phyloP scores from a whole-genome alignment of 92 coral and sea anemone genomes.

The Epizoanthus rinbou region DNA sequence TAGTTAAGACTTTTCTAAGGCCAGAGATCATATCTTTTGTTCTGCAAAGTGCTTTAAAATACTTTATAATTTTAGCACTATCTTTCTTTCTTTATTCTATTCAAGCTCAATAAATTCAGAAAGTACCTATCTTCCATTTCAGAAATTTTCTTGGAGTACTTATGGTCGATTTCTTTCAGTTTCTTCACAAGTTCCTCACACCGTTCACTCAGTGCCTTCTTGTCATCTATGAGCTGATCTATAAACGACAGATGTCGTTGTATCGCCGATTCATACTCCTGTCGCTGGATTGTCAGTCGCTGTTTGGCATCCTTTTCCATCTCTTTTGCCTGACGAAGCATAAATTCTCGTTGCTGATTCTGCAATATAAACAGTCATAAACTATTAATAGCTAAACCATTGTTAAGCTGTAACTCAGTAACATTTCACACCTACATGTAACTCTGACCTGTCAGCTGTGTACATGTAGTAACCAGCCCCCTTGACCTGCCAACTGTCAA shows the following conservation, averaged over 20 bases:
- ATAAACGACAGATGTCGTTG: slow-evolving; percentile 97
- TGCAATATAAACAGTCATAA: slow-evolving; percentile 11
- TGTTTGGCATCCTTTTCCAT: slow-evolving; percentile 94
- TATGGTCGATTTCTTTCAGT: slow-evolving; percentile 90
- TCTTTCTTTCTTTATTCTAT: background rate
- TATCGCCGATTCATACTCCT: slow-evolving; percentile 94
- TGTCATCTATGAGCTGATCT: slow-evolving; percentile 97
- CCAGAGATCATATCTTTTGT: background rate
- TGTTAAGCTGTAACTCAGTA: background rate
- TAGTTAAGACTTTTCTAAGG: too few relatives aligned
- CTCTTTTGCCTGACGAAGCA: slow-evolving; percentile 93
- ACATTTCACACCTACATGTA: background rate
- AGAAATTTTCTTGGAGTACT: slow-evolving; percentile 87
- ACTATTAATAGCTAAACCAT: background rate
- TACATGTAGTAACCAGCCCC: background rate
- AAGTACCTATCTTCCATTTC: slow-evolving; percentile 87
- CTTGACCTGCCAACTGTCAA: background rate
- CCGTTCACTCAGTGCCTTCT: slow-evolving; percentile 90
- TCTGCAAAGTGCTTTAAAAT: background rate
- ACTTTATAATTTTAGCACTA: too few relatives aligned
- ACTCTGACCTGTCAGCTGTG: background rate
- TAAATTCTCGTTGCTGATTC: slow-evolving; percentile 98
- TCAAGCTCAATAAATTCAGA: too few relatives aligned
- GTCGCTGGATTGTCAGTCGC: slow-evolving; percentile 85
- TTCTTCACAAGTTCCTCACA: slow-evolving; percentile 95